These are phyloP conservation scores for Spea multiplicata DNA, from an alignment of 2,113 vertebrate genomes.

Conservation along the genomic window DNA sequence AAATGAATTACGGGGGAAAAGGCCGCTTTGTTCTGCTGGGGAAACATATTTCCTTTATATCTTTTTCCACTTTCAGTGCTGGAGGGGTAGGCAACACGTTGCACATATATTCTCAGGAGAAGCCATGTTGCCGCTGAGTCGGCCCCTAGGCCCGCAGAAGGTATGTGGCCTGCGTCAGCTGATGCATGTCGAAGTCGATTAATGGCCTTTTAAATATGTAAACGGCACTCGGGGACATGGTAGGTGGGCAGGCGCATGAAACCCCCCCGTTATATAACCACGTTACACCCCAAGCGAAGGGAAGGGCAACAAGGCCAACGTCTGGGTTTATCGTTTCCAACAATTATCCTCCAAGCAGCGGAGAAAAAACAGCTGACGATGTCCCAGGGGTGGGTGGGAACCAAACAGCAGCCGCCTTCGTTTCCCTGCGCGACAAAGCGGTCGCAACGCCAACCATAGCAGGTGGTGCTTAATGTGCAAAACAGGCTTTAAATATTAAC, in stretches of 20 bases:
- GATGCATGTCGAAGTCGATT: too few species aligned
- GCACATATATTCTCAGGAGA: too few species aligned
- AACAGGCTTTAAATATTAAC: constrained; percentile 54
- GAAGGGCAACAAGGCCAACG: not conserved
- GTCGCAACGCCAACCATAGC: not conserved
- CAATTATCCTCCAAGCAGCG: not conserved
- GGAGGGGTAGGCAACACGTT: too few species aligned
- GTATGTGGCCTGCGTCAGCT: too few species aligned
- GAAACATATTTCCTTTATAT: too few species aligned
- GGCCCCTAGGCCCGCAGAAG: too few species aligned
- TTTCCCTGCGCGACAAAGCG: not conserved
- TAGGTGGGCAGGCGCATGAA: not conserved
- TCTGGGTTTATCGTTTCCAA: not conserved
- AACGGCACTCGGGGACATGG: not conserved
- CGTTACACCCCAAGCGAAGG: not conserved
- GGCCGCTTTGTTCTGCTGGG: too few species aligned
- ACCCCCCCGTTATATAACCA: not conserved
- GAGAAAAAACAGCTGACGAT: not conserved
- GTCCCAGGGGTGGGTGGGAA: not conserved
- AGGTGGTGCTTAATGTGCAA: not conserved
- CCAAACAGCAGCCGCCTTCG: not conserved
- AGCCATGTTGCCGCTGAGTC: too few species aligned
- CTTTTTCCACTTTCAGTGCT: too few species aligned
- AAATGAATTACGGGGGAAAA: too few species aligned
- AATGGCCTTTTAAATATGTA: not conserved